Evolutionary conservation across 92 coral and sea anemone species (phyloP), one percentile per base, ranked within the genome.

Genomic region (Bergia puertoricense): DNA sequence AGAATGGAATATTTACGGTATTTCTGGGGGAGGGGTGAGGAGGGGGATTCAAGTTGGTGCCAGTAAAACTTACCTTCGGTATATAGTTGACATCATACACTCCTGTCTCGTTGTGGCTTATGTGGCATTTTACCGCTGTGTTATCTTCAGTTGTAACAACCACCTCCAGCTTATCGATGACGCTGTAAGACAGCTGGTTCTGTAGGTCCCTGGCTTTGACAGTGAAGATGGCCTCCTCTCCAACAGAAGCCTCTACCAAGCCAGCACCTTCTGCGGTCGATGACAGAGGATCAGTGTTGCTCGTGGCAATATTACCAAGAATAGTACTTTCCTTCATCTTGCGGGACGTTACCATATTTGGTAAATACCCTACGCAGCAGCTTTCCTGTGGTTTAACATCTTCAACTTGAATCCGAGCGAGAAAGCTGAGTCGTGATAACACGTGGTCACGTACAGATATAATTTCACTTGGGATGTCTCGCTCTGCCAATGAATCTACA

Each of bases 381-480:
- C 93, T 94, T 77, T 93, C 96, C 86, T 90, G 92, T 36, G 96
- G 94, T 77, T 94, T 88, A 45, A 94, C 90, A 89, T 92, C 96
- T 72, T 84, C 87, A 68, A 92, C 91, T 81, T 87, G 82, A 44
- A 92, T 36, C 57, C 74, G 91, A 44, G 93, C 69, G 48, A 95
- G 89, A 42, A 79, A 88, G 79, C 91, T 90, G 89, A 95, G 78
- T 54, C 98, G 91, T 7, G 90, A 86, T 54, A 81, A 68, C 90
- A 93, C 96, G 82, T 88, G 92, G 18, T 89, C 92, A 57, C 85
- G 75, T 22, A 92, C 79, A 8, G 89, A 79, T 59, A 92, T 90
- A 23, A 95, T 82, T 87, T 95, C 98, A 41, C 93, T 93, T 1
- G 96, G 85, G 59, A 89, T 88, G 14, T 93, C 92, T 68, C 98